Evolutionary conservation across 2,113 vertebrate species (phyloP).

Genomic region (Cepphus grylle): DNA sequence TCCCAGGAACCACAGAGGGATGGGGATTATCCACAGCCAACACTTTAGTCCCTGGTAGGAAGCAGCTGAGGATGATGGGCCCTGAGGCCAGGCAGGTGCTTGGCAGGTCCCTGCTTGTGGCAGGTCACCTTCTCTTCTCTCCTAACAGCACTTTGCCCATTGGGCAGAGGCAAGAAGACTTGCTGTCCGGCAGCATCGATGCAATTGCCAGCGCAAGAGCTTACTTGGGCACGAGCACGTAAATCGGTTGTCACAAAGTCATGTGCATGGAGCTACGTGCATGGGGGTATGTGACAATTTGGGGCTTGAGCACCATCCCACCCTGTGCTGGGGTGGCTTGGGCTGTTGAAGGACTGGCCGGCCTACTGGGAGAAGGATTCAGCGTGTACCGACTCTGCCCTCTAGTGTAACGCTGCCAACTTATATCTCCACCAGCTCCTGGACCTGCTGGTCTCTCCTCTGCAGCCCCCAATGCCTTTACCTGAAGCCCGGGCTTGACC

Average conservation of each 20-base stretch:
- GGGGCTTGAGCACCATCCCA: neutral
- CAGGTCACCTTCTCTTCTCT: neutral
- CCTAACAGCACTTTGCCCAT: neutral
- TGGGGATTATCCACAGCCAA: neutral
- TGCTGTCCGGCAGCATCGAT: fast-evolving
- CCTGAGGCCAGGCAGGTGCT: neutral
- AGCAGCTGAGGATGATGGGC: neutral
- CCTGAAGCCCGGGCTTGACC: neutral
- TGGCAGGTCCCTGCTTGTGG: neutral
- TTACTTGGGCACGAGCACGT: fast-evolving
- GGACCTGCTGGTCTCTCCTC: neutral
- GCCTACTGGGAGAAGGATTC: neutral
- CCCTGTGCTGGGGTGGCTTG: too few relatives aligned
- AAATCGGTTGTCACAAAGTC: neutral
- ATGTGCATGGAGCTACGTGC: fast-evolving
- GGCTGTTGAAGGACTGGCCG: fast-evolving
- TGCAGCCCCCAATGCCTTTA: neutral
- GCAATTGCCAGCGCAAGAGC: neutral
- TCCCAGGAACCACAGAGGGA: neutral
- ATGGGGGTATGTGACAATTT: fast-evolving
- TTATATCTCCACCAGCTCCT: neutral
- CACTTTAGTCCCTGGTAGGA: neutral
- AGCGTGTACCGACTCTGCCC: neutral
- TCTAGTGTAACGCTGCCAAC: neutral
- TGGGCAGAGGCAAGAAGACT: neutral